Conservation (phyloP, 2,888 invertebrate species). For the Philereme vetulata region DNA sequence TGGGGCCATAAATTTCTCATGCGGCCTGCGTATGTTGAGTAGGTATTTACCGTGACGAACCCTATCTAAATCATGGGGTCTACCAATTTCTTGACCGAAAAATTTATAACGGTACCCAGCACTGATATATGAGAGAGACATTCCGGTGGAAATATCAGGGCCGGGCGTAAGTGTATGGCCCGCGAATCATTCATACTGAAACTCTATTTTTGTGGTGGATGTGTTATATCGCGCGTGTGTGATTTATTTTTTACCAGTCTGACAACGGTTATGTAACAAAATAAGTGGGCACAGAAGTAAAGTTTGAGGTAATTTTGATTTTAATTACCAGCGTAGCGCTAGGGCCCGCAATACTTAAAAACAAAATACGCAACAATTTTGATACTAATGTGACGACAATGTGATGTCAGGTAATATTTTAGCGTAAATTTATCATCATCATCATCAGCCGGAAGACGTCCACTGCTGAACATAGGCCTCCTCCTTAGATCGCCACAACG, state of each 20-base stretch:
- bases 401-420: no score
- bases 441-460: no score
- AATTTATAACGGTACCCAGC: slow-evolving; percentile 74
- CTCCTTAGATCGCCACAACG: no score
- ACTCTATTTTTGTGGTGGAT: slow-evolving; percentile 30
- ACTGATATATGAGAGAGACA: slow-evolving; percentile 63
- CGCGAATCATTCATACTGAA: slow-evolving; percentile 9
- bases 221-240: slow-evolving; percentile 34
- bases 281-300: no score
- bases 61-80: slow-evolving; percentile 66
- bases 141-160: slow-evolving; percentile 42
- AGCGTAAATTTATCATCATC: no score
- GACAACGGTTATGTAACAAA: no score
- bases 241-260: slow-evolving; percentile 25
- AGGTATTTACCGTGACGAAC: slow-evolving; percentile 64
- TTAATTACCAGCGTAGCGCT: no score
- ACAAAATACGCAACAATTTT: no score
- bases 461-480: no score
- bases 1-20: slow-evolving; percentile 69
- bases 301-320: no score
- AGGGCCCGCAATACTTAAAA: no score
- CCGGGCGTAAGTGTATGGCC: slow-evolving; percentile 29
- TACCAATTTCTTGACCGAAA: slow-evolving; percentile 81
- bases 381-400: no score
- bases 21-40: slow-evolving; percentile 57